A percentile compares a stretch with the other conserved stretches of the same genome.
These are phyloP conservation scores for Orthonevra nobilis DNA, from an alignment of 2,888 invertebrate genomes.

Conservation along the genomic window DNA sequence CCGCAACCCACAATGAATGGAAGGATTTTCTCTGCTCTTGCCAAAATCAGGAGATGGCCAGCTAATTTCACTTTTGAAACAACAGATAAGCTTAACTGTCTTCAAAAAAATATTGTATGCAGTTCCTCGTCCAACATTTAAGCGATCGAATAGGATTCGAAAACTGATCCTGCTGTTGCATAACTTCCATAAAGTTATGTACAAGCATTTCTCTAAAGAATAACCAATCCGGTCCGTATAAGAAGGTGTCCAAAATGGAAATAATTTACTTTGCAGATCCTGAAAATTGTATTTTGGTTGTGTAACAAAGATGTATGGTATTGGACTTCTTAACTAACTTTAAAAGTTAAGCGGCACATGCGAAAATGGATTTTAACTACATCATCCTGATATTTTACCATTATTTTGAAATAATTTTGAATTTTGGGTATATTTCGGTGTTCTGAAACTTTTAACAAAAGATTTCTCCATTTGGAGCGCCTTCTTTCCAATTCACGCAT, in stretches of 20 bases:
- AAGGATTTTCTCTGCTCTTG: no score
- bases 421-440: neutral
- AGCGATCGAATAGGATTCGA: slow-evolving; percentile 11
- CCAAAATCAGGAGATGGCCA: no score
- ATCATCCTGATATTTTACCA: no score
- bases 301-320: neutral
- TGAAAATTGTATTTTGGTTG: neutral
- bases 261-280: neutral
- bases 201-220: no score
- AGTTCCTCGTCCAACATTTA: no score
- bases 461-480: no score
- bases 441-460: no score
- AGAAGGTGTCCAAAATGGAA: neutral
- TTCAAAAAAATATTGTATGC: slow-evolving; percentile 1
- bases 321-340: neutral
- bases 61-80: slow-evolving; percentile 3
- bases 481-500: neutral
- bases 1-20: no score
- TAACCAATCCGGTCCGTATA: neutral
- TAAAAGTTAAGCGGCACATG: no score
- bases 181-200: no score
- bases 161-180: slow-evolving; percentile 10
- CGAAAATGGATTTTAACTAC: neutral
- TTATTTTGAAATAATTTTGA: neutral
- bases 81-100: neutral